Evolutionary conservation across 2,113 vertebrate genomes (phyloP), one percentile per base, ranked within the genome.

Genomic region (Ardeotis arabs): DNA sequence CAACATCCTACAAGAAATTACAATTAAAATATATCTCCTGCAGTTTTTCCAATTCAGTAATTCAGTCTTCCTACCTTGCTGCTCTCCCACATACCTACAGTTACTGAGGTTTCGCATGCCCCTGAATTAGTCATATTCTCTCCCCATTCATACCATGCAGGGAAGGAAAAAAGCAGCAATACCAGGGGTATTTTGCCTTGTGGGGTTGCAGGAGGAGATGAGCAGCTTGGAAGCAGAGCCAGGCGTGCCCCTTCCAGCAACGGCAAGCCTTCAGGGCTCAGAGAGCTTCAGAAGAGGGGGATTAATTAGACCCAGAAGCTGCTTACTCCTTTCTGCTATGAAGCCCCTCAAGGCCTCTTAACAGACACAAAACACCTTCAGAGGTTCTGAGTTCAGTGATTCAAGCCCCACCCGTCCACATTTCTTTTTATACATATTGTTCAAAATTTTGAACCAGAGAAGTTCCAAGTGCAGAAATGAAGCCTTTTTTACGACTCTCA

Each of bases 131-230:
- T 53, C 15, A 9, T 19, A 29, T 44, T 62, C 53, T 37, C 53
- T 55, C 60, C 39, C 37, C n/a, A 25, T 13, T 49, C 2, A 1
- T 28, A 47, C 16, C 45, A 59, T 3, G 7, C 35, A 39, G 14
- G 28, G 27, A 29, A n/a, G 22, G 8, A 37, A 64, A 75, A 47
- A 27, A 23, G 5, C 12, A 58, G 58, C 45, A 37, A 25, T n/a
- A 44, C 3, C 8, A 19, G 23, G 52, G 64, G 24, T 66, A 18
- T 44, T 66, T 16, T 22, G 53, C 45, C 35, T 22, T 0, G 0
- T 8, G 27, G 25, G 14, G 47, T 0, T 55, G 45, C 47, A 49
- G 45, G 39, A 49, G 0, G 1, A 60, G 49, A 29, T 4, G 20
- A 45, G 68, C 41, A 39, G 56, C 70, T 76, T 31, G 17, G 35